Evolutionary conservation across 2,888 invertebrate genomes (phyloP), one percentile per base, ranked within the genome.

Genomic region (Acronicta aceris): DNA sequence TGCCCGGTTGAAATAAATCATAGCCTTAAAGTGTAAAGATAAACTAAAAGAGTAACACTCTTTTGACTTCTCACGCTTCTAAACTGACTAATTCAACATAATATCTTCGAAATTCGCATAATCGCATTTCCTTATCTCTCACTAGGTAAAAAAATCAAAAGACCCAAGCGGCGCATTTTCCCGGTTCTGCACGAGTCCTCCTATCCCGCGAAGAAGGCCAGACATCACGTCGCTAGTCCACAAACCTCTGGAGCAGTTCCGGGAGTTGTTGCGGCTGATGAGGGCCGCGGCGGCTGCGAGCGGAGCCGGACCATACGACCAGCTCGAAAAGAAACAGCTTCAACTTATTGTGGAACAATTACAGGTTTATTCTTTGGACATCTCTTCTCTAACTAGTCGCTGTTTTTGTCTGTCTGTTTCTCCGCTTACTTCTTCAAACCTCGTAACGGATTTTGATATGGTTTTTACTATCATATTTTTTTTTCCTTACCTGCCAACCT

Each of bases 171-270:
- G 97, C 12, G 97, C 97, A 30, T 98, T 98, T 87, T 96, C 97
- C 52, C 95, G 96, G 65, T 96, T 98, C 85, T 96, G 98, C 78
- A 97, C 96, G 61, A 97, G 97, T 81, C 98, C 98, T 3, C 96
- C 97, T 15, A 97, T 98, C 77, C 98, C 98, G 3, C 95, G 97
- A 71, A 95, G 97, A 87, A 96, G 97, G 72, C 98, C 98, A 13
- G 98, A 98, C 86, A 96, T 98, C 70, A 98, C 98, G 12, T 96
- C 97, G 13, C 96, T 98, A 74, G 96, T 98, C 65, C 97, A 98
- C 87, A 97, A 97, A 82, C 98, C 98, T 0, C 88, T 98, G 76
- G 98, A 98, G 89, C 98, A 98, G 93, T 95, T 95, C 81, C 82
- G 95, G 12, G 95, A 95, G 63, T 83, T 95, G 38, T 79, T 95